phyloP scores from a whole-genome alignment of 2,113 vertebrate genomes.

The Aleadryas rufinucha region DNA sequence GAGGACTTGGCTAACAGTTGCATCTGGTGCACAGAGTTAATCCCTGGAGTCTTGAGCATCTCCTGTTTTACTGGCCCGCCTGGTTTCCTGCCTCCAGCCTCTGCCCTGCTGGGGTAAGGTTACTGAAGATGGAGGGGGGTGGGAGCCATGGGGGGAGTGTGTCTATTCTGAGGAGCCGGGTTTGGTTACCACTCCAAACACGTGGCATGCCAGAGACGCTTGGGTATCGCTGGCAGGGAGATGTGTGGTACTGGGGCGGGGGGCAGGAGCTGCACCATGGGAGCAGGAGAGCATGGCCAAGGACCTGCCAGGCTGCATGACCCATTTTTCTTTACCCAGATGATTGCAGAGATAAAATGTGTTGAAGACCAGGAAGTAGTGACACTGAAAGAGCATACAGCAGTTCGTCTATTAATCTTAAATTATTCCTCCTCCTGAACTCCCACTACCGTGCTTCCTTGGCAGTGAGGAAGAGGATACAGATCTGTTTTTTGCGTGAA shows the following conservation, averaged over 20 bases:
- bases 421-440: background rate
- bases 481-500: background rate
- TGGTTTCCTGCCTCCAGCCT: background rate
- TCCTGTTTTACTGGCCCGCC: background rate
- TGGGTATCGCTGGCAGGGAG: background rate
- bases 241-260: rapidly evolving
- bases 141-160: background rate
- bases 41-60: conserved; percentile 36
- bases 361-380: background rate
- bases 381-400: background rate
- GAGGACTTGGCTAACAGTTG: conserved; percentile 7
- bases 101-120: conserved; percentile 21
- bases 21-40: background rate
- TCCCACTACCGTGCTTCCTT: background rate
- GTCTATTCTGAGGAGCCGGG: conserved; percentile 56
- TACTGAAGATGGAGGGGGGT: conserved; percentile 15
- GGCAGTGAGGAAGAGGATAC: background rate
- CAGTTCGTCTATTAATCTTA: background rate
- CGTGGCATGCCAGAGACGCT: background rate
- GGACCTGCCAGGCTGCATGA: background rate
- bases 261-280: background rate
- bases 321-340: background rate
- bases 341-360: background rate
- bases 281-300: background rate
- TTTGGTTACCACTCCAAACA: conserved; percentile 21